A percentile compares a stretch with the other conserved stretches of the same genome.
Conservation (phyloP, 2,888 invertebrate genomes). For the Tanypteryx hageni region DNA sequence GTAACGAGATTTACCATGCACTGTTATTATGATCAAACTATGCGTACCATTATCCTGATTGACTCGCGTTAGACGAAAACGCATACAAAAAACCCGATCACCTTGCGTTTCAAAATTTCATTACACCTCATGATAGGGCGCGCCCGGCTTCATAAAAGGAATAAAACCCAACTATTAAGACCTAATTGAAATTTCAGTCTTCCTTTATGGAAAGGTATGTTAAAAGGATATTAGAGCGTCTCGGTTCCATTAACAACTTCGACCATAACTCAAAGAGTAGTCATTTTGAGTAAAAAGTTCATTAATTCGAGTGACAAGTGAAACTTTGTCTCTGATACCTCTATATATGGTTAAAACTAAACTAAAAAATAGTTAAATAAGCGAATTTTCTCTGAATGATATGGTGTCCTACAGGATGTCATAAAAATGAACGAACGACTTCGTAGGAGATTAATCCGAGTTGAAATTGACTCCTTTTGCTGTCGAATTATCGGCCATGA, state of each 20-base stretch:
- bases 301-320: conserved; percentile 55
- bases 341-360: neutral
- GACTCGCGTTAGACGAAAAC: no score
- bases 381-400: neutral
- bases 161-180: neutral
- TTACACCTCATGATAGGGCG: neutral
- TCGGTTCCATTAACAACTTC: neutral
- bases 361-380: conserved; percentile 38
- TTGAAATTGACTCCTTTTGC: neutral
- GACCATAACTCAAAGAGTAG: neutral
- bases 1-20: no score
- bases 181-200: conserved; percentile 11
- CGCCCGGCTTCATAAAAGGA: neutral
- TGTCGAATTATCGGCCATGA: conserved; percentile 11
- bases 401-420: neutral
- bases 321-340: neutral
- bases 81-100: neutral
- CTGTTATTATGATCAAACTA: no score
- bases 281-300: conserved; percentile 25
- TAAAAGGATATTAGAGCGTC: neutral
- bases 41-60: no score
- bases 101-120: conserved; percentile 2
- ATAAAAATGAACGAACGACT: neutral
- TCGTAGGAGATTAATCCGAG: neutral
- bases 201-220: neutral